Evolutionary conservation across 2,888 invertebrate species (phyloP), one percentile per base, ranked within the genome.

Genomic region (Halocaridina rubra): DNA sequence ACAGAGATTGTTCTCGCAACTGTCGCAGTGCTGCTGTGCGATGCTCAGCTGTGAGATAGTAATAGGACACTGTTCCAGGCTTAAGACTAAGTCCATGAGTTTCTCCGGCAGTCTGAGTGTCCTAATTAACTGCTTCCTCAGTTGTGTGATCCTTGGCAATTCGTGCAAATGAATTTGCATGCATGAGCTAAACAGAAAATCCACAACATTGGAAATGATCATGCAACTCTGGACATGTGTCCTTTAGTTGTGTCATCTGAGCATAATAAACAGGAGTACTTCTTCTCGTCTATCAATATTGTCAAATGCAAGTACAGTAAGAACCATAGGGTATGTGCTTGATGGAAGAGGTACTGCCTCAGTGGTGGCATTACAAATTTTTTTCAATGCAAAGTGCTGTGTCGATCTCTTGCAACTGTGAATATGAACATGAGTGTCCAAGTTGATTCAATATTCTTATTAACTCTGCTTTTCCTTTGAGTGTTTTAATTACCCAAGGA

Each of bases 21-120:
- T 39, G 10, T 46, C 75, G 7, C 57, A 76, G 27, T 19, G 3
- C 39, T 30, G 19, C 24, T 30, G 29, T 39, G 16, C 75, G 10
- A 22, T 75, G 33, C 46, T 75, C 57, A n/a, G 75, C 39, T 13
- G 46, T 75, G 3, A 75, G 19, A 33, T 46, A 75, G 75, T 75
- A 75, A 16, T 29, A 16, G 27, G 39, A 53, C 13, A 71, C 0
- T 7, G 10, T 29, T 2, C 13, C 30, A n/a, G 30, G 29, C 7
- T 71, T 32, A 3, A 3, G 16, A 16, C 71, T 71, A n/a, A 27
- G 16, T 10, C 5, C 32, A 29, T 71, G 27, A 1, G 30, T 71
- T n/a, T 32, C 30, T n/a, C 71, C 32, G 10, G 16, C 30, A 16
- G 30, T 30, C 71, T 32, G 30, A 16, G 30, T 71, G 13, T 71